These are phyloP conservation scores for Aphelinus certus DNA, from an alignment of 1,140 invertebrate genomes.

Conservation along the genomic window DNA sequence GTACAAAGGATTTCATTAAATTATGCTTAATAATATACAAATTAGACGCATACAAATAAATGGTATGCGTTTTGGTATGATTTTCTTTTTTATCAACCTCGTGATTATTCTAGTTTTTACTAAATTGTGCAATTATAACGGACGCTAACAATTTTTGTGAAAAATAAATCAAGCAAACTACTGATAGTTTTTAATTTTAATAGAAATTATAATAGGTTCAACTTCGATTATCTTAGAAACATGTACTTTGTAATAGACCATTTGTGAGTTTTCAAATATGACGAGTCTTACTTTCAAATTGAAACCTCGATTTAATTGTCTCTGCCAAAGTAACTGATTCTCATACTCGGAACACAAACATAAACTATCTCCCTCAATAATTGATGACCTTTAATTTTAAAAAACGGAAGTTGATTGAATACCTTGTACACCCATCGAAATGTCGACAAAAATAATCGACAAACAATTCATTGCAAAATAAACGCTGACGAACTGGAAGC, in stretches of 20 bases:
- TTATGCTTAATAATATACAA: too few species aligned
- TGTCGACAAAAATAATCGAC: background rate
- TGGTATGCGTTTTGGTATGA: too few species aligned
- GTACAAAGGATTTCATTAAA: too few species aligned
- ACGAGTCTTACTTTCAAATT: constrained; percentile 27
- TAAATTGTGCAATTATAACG: constrained; percentile 1
- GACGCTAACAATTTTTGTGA: background rate
- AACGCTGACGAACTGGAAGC: constrained; percentile 33
- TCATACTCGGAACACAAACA: too few species aligned
- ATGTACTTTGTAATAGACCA: constrained; percentile 3
- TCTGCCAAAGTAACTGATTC: background rate
- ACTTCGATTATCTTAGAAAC: background rate
- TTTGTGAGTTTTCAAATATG: constrained; percentile 9
- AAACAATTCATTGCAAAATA: constrained; percentile 31
- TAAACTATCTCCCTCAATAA: too few species aligned
- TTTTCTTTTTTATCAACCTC: too few species aligned
- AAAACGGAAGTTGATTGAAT: constrained; percentile 17
- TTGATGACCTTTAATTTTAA: constrained; percentile 21
- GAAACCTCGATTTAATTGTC: background rate
- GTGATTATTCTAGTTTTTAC: background rate
- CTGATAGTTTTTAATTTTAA: constrained; percentile 5
- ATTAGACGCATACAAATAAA: too few species aligned
- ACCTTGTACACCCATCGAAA: background rate
- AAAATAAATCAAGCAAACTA: background rate
- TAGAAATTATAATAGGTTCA: too few species aligned